Conservation (phyloP, 2,797 vertebrate species). For the Poeciliopsis presidionis region DNA sequence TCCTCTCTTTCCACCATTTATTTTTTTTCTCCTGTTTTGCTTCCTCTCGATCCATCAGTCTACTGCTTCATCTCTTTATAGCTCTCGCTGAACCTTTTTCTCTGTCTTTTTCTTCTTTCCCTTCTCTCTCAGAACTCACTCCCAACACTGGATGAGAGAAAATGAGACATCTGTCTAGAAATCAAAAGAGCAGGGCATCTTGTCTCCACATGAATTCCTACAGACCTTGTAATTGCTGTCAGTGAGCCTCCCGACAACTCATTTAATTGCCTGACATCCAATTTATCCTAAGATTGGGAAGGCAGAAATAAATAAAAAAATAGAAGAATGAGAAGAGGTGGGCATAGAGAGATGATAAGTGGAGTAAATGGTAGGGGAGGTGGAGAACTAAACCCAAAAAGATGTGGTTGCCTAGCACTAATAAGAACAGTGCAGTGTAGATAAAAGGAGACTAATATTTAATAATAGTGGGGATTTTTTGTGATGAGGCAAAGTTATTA, state of each 20-base stretch:
- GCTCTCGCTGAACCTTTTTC: conserved; percentile 20
- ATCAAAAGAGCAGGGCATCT: conserved; percentile 54
- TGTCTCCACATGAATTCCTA: conserved; percentile 68
- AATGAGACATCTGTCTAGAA: conserved; percentile 54
- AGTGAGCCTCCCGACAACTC: conserved; percentile 67
- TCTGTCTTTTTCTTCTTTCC: conserved; percentile 5
- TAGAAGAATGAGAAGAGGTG: conserved; percentile 39
- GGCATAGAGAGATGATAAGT: conserved; percentile 39
- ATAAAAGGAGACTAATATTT: conserved; percentile 32
- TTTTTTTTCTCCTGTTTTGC: conserved; percentile 8
- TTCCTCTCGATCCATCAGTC: conserved; percentile 9
- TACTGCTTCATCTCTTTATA: conserved; percentile 28
- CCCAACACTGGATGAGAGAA: conserved; percentile 16
- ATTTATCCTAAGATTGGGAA: conserved; percentile 57
- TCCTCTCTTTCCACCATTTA: conserved; percentile 8
- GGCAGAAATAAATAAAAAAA: conserved; percentile 23
- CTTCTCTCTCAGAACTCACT: conserved; percentile 35
- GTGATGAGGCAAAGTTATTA: conserved; percentile 19
- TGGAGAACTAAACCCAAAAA: conserved; percentile 27
- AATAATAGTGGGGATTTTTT: conserved; percentile 33
- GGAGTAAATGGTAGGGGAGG: conserved; percentile 28
- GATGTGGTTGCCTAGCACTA: conserved; percentile 37
- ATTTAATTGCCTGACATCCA: conserved; percentile 75
- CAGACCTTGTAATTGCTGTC: conserved; percentile 80
- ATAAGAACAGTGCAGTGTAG: conserved; percentile 13